Percentiles rank a stretch among this genome's conserved stretches.
Conservation (phyloP, 2,888 invertebrate genomes). For the Criorhina ranunculi region DNA sequence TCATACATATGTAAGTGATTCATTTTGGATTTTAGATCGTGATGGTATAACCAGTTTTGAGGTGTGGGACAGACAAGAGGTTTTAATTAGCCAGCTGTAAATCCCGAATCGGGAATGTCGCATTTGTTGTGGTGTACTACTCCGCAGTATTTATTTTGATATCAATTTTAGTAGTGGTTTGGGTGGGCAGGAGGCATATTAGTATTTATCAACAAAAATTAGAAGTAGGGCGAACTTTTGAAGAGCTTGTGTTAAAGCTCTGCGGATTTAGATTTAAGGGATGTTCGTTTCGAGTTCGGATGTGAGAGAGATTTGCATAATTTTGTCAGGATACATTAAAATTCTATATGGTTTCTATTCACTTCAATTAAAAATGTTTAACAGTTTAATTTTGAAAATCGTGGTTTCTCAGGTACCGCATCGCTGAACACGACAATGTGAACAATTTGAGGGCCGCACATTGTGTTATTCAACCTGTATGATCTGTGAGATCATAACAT, state of each 20-base stretch:
- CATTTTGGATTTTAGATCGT: slow-evolving; percentile 17
- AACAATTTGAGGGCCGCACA: too few relatives aligned
- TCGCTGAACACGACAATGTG: too few relatives aligned
- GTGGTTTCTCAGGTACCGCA: too few relatives aligned
- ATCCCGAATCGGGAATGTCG: neutral
- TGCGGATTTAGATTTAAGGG: neutral
- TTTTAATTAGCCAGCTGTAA: slow-evolving; percentile 16
- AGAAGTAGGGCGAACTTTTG: slow-evolving; percentile 16
- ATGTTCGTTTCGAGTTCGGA: slow-evolving; percentile 15
- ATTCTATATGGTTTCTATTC: too few relatives aligned
- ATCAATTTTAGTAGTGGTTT: slow-evolving; percentile 7
- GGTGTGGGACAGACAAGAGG: slow-evolving; percentile 9
- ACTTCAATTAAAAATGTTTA: too few relatives aligned
- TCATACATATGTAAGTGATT: slow-evolving; percentile 2
- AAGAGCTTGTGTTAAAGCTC: slow-evolving; percentile 22
- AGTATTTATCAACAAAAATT: slow-evolving; percentile 47
- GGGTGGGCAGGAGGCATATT: slow-evolving; percentile 13
- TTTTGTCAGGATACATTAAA: too few relatives aligned
- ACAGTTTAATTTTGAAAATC: too few relatives aligned
- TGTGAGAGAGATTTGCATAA: too few relatives aligned
- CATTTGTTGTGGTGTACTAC: slow-evolving; percentile 14
- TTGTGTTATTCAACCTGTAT: too few relatives aligned
- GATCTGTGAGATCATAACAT: too few relatives aligned
- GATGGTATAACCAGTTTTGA: slow-evolving; percentile 18
- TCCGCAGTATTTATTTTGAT: slow-evolving; percentile 53